Percentiles rank a stretch among this genome's conserved stretches.
phyloP scores from a whole-genome alignment of 2,888 invertebrate genomes.

The Onchidella celtica region DNA sequence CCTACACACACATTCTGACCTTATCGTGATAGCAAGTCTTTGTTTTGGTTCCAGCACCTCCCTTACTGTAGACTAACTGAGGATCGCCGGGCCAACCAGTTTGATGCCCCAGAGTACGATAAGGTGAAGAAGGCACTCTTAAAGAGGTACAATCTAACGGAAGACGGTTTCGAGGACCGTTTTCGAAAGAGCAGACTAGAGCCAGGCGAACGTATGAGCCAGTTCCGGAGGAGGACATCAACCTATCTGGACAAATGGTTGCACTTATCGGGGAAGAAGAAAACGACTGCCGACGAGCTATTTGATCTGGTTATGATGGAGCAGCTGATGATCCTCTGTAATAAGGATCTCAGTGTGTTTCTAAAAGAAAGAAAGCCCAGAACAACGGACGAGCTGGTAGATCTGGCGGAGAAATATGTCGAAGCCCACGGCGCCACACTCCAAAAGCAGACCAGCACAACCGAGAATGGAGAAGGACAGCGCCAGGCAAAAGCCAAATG shows the following conservation, averaged over 20 bases:
- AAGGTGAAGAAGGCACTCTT: neutral
- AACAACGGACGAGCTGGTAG: neutral
- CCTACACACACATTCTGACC: too few species aligned
- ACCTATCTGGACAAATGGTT: neutral
- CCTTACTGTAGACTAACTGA: too few species aligned
- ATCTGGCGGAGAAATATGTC: neutral
- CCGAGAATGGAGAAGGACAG: neutral
- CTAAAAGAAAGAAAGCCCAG: neutral
- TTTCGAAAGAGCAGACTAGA: neutral
- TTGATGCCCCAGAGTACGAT: neutral
- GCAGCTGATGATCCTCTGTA: neutral
- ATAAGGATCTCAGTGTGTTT: neutral
- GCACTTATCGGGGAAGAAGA: neutral
- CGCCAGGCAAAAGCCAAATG: neutral
- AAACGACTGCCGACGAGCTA: neutral
- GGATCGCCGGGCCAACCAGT: too few species aligned
- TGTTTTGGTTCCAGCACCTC: too few species aligned
- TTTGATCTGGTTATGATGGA: neutral
- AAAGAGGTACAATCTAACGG: neutral
- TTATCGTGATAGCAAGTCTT: too few species aligned
- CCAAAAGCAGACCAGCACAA: too few species aligned
- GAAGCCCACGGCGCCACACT: neutral
- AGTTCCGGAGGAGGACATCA: neutral
- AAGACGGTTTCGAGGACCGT: neutral
- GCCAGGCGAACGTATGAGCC: neutral